phyloP scores from a whole-genome alignment of 2,113 vertebrate genomes.

The Sapayoa aenigma region DNA sequence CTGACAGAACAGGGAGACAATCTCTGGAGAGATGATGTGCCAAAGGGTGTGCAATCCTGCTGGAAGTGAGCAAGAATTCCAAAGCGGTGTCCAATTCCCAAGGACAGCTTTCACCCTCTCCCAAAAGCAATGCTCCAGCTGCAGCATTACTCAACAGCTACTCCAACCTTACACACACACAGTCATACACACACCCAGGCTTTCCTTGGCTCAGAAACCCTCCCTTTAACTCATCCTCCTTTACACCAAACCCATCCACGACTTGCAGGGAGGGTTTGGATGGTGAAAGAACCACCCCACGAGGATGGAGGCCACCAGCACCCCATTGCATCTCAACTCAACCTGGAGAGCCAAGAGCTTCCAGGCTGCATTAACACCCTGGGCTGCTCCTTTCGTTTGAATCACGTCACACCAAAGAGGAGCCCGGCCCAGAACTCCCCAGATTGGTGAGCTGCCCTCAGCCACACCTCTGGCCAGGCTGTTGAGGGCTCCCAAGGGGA shows the following conservation, averaged over 20 bases:
- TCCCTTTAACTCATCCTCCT: not conserved
- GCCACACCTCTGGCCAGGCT: constrained; percentile 31
- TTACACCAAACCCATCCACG: not conserved
- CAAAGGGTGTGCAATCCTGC: not conserved
- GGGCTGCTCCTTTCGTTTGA: not conserved
- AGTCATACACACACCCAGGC: not conserved
- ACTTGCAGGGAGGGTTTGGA: not conserved
- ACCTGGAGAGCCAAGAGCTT: not conserved
- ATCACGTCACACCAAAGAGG: rapidly evolving
- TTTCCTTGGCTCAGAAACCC: not conserved
- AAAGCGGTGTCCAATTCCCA: not conserved
- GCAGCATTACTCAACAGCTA: not conserved
- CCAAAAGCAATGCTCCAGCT: not conserved
- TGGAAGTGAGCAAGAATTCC: not conserved
- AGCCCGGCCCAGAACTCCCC: not conserved
- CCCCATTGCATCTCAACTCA: not conserved
- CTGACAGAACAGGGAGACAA: not conserved
- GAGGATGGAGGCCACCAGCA: not conserved
- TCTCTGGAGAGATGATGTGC: not conserved
- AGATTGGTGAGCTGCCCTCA: not conserved
- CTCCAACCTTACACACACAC: not conserved
- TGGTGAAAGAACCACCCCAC: not conserved
- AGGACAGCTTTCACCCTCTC: not conserved
- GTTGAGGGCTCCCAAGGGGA: not conserved
- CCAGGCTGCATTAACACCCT: not conserved